Percentiles rank a stretch among this genome's conserved stretches.
phyloP scores from a whole-genome alignment of 2,113 vertebrate genomes.

The Silurus meridionalis region DNA sequence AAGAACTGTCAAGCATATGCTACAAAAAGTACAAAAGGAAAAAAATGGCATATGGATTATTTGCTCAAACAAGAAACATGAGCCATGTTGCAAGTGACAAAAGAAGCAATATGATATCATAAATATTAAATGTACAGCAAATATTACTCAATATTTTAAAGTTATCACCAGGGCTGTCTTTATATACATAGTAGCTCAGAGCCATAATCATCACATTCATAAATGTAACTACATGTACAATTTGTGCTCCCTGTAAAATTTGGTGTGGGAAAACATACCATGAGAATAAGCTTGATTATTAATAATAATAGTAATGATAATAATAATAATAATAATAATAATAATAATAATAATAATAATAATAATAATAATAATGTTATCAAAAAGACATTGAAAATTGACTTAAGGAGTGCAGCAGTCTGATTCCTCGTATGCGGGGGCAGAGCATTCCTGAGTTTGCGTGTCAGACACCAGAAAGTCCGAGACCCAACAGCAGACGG shows the following conservation, averaged over 20 bases:
- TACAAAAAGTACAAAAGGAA: no score
- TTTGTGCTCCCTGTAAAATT: neutral
- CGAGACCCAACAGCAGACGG: neutral
- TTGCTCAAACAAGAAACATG: neutral
- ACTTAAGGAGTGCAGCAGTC: neutral
- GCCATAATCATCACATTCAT: neutral
- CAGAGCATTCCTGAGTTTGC: neutral
- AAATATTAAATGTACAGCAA: neutral
- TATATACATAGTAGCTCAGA: neutral
- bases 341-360: neutral
- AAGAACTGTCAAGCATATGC: neutral
- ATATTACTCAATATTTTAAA: neutral
- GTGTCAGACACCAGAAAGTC: neutral
- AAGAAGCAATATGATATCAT: neutral
- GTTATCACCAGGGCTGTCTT: neutral
- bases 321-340: neutral
- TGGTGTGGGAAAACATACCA: neutral
- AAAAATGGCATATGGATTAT: neutral
- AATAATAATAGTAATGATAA: neutral
- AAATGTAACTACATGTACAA: neutral
- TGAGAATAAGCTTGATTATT: no score
- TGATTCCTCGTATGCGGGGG: slow-evolving; percentile 1
- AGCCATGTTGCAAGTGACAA: neutral
- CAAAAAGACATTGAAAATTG: neutral
- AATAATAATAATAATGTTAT: neutral